These are phyloP conservation scores for Temnopleurus reevesii DNA, from an alignment of 53 echinoderm and acorn worm species.

Conservation along the genomic window DNA sequence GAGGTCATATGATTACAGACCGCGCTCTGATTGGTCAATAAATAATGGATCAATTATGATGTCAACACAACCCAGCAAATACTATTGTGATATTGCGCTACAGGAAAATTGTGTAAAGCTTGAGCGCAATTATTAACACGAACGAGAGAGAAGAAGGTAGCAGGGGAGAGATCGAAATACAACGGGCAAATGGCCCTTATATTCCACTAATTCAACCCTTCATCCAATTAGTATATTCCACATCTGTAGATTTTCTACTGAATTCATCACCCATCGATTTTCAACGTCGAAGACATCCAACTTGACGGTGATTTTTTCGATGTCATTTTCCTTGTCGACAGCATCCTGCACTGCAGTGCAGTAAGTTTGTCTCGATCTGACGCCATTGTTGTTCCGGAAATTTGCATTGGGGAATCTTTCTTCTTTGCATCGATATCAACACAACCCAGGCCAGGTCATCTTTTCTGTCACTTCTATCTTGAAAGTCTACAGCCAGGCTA, in stretches of 20 bases:
- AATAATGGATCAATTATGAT: constrained; percentile 1
- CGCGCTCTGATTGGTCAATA: constrained; percentile 28
- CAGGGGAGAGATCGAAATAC: not conserved
- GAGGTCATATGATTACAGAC: constrained; percentile 33
- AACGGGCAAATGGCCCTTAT: not conserved
- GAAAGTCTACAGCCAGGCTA: too few species aligned
- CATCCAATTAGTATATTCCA: not conserved
- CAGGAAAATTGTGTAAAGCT: not conserved
- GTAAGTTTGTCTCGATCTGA: not conserved
- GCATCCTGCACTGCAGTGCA: not conserved
- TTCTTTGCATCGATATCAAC: not conserved
- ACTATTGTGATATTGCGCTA: not conserved
- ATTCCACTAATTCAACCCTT: not conserved
- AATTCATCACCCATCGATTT: not conserved
- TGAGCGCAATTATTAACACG: not conserved
- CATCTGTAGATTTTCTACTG: constrained; percentile 7
- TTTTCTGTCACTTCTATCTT: too few species aligned
- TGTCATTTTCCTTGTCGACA: constrained; percentile 1
- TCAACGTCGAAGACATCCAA: not conserved
- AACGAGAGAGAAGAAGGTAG: not conserved
- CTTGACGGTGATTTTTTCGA: not conserved
- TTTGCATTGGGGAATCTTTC: not conserved
- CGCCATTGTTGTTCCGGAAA: not conserved
- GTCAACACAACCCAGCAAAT: not conserved
- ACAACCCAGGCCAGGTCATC: not conserved